Evolutionary conservation across 2,113 vertebrate genomes (phyloP).

Genomic region (Neopipo cinnamomea): DNA sequence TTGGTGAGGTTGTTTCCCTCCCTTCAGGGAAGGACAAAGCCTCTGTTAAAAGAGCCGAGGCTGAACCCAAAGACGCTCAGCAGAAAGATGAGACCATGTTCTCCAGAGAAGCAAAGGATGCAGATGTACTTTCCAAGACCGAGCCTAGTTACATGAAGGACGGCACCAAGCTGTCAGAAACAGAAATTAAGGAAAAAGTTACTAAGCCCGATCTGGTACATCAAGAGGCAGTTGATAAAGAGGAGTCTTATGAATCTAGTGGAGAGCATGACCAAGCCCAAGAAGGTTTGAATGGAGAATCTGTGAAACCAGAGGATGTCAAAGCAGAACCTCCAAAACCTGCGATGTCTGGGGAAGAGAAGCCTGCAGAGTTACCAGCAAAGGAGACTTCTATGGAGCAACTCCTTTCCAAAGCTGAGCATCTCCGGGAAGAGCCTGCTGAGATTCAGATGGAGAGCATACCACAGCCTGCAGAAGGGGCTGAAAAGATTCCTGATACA

Average conservation of each 20-base stretch:
- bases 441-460: conserved; percentile 75
- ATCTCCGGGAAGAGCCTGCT: conserved; percentile 37
- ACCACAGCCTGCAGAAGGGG: conserved; percentile 51
- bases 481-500: conserved; percentile 26
- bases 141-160: conserved; percentile 66
- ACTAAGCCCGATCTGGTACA: conserved; percentile 90
- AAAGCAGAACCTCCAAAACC: conserved; percentile 65
- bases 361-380: conserved; percentile 26
- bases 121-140: background rate
- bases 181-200: conserved; percentile 92
- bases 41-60: background rate
- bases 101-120: conserved; percentile 42
- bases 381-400: conserved; percentile 33
- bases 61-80: conserved; percentile 5
- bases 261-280: conserved; percentile 76
- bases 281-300: conserved; percentile 73
- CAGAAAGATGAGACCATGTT: conserved; percentile 35
- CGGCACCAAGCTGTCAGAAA: conserved; percentile 65
- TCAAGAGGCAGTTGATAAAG: conserved; percentile 96
- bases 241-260: conserved; percentile 92
- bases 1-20: conserved; percentile 57
- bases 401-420: conserved; percentile 38
- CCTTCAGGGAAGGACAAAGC: conserved; percentile 22
- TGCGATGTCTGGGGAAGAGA: conserved; percentile 50
- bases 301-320: conserved; percentile 67